These are phyloP conservation scores for Ichneumoninae sp. DNA, from an alignment of 2,888 invertebrate species.

Conservation along the genomic window DNA sequence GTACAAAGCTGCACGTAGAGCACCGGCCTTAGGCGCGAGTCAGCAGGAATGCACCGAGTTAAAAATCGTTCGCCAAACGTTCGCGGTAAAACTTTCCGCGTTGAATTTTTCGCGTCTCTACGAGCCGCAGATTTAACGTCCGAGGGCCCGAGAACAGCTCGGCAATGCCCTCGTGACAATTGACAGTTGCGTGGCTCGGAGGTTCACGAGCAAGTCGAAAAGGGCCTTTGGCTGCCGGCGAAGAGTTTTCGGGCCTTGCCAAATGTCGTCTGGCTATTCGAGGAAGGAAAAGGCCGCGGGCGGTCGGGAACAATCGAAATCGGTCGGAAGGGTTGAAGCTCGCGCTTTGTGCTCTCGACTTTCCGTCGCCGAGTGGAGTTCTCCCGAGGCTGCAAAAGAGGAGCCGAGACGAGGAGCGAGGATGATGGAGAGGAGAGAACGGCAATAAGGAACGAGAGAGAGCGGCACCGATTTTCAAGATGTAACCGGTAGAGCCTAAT, in stretches of 20 bases:
- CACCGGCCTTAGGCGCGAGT: neutral
- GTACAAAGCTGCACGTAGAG: neutral
- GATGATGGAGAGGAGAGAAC: neutral
- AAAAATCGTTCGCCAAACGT: constrained; percentile 39
- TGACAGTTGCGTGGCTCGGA: neutral
- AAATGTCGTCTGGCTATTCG: constrained; percentile 51
- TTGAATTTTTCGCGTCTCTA: constrained; percentile 4
- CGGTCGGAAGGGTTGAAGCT: constrained; percentile 60
- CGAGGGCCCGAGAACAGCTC: neutral
- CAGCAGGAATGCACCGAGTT: constrained; percentile 29
- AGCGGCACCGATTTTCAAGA: constrained; percentile 70
- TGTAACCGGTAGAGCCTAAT: constrained; percentile 82
- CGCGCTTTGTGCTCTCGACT: constrained; percentile 47
- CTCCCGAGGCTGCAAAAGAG: neutral
- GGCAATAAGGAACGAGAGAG: constrained; percentile 15
- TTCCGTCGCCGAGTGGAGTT: constrained; percentile 15
- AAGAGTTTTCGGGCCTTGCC: constrained; percentile 37
- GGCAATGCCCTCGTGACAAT: constrained; percentile 8
- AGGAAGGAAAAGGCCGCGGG: constrained; percentile 53
- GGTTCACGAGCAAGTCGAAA: constrained; percentile 40
- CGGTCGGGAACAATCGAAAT: constrained; percentile 51
- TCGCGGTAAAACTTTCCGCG: neutral
- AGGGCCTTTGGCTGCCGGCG: constrained; percentile 19
- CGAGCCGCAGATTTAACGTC: neutral
- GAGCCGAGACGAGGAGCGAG: neutral